Percentiles rank a stretch among this genome's conserved stretches.
These are phyloP conservation scores for Sternarchorhynchus goeldii DNA, from an alignment of 2,797 vertebrate genomes.

Conservation along the genomic window DNA sequence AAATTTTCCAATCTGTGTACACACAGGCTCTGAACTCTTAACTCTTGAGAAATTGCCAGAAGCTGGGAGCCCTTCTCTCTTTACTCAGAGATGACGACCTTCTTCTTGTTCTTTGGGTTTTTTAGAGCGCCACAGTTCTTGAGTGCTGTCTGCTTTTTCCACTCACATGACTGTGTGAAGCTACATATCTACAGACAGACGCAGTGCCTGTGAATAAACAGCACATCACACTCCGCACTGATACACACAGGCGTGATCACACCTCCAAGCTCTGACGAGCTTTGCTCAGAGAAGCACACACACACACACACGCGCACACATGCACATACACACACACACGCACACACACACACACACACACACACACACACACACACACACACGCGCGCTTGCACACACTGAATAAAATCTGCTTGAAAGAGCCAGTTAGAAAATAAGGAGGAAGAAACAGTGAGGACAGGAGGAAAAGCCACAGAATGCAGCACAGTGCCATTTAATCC, in stretches of 20 bases:
- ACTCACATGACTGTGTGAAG: slow-evolving; percentile 29
- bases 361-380: slow-evolving; percentile 15
- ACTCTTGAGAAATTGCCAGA: slow-evolving; percentile 10
- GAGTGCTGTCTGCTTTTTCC: slow-evolving; percentile 21
- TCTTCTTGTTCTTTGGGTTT: not conserved
- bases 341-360: slow-evolving; percentile 18
- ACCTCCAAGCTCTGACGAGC: slow-evolving; percentile 40
- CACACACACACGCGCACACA: slow-evolving; percentile 11
- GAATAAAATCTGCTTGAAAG: slow-evolving; percentile 42
- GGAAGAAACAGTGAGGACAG: slow-evolving; percentile 11
- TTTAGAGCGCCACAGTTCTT: slow-evolving; percentile 30
- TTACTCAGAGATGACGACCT: not conserved
- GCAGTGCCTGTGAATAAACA: slow-evolving; percentile 46
- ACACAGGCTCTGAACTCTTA: slow-evolving; percentile 33
- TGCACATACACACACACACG: not conserved
- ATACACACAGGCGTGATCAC: slow-evolving; percentile 42
- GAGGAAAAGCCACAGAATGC: slow-evolving; percentile 44
- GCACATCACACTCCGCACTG: slow-evolving; percentile 32
- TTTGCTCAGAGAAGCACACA: slow-evolving; percentile 30
- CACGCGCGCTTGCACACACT: not conserved
- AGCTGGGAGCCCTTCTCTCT: slow-evolving; percentile 15
- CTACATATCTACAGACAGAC: slow-evolving; percentile 43
- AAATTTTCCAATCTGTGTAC: slow-evolving; percentile 20
- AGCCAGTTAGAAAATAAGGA: slow-evolving; percentile 27
- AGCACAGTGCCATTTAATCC: slow-evolving; percentile 44